These are phyloP conservation scores for Hemicrepidius hirtus DNA, from an alignment of 2,888 invertebrate genomes.

Conservation along the genomic window DNA sequence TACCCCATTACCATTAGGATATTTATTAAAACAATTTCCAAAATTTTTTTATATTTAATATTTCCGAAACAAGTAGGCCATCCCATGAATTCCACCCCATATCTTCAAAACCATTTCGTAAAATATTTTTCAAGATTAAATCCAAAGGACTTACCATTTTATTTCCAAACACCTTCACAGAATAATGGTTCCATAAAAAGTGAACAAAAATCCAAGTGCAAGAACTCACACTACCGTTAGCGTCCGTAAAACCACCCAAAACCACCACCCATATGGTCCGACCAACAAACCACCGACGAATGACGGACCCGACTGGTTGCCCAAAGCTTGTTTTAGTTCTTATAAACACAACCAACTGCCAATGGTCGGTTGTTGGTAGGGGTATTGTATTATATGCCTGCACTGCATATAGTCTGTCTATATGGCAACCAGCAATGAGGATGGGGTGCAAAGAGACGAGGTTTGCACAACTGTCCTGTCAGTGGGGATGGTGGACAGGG, in stretches of 20 bases:
- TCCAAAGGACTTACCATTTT: background rate
- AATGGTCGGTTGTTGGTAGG: constrained; percentile 50
- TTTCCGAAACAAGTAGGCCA: too few relatives aligned
- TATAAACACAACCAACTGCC: constrained; percentile 53
- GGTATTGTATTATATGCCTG: constrained; percentile 38
- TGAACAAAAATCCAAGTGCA: constrained; percentile 41
- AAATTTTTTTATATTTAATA: too few relatives aligned
- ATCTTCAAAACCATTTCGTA: too few relatives aligned
- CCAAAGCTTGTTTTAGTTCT: constrained; percentile 50
- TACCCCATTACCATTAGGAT: too few relatives aligned
- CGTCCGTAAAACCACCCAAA: constrained; percentile 4
- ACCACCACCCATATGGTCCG: constrained; percentile 9
- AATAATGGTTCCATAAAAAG: constrained; percentile 6
- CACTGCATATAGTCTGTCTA: constrained; percentile 36
- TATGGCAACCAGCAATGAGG: constrained; percentile 32
- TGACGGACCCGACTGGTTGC: constrained; percentile 40
- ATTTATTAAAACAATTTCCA: too few relatives aligned
- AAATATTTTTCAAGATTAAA: too few relatives aligned
- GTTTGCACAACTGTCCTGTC: constrained; percentile 50
- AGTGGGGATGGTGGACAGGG: constrained; percentile 45
- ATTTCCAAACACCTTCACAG: background rate
- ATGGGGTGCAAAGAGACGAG: constrained; percentile 29
- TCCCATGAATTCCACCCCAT: too few relatives aligned
- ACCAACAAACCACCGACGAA: constrained; percentile 23
- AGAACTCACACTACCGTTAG: constrained; percentile 34